A percentile compares a stretch with the other conserved stretches of the same genome.
Evolutionary conservation across 53 echinoderm and acorn worm species (phyloP).

Genomic region (Zoroaster sp.): DNA sequence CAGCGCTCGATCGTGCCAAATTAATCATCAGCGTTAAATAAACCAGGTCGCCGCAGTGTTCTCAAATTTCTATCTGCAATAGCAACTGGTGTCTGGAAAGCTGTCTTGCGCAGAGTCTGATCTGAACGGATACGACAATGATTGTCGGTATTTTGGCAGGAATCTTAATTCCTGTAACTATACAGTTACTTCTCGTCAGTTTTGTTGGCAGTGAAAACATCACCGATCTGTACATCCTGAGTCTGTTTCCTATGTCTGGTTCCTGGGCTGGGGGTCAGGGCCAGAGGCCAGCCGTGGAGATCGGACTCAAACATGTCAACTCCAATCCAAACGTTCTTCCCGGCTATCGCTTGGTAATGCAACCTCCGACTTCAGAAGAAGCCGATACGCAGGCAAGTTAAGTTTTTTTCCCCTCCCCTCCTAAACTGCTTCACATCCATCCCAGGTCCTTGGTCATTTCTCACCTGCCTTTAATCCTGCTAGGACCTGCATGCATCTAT

Average conservation of each 20-base stretch:
- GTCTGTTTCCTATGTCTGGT: slow-evolving; percentile 82
- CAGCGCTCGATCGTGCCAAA: too few species aligned
- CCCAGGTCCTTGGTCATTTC: too few species aligned
- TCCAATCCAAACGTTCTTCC: slow-evolving; percentile 53
- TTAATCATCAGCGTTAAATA: too few species aligned
- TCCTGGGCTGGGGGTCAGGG: slow-evolving; percentile 80
- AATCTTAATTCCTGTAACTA: not conserved
- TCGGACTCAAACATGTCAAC: slow-evolving; percentile 70
- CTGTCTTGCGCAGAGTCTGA: too few species aligned
- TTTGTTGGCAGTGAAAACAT: not conserved
- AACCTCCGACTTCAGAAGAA: slow-evolving; percentile 21
- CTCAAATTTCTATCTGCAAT: too few species aligned
- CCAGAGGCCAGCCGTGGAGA: slow-evolving; percentile 62
- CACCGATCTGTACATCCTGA: slow-evolving; percentile 65
- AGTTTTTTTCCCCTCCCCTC: not conserved
- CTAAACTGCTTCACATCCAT: too few species aligned
- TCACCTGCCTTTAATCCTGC: too few species aligned
- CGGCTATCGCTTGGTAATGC: slow-evolving; percentile 60
- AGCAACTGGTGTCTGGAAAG: too few species aligned
- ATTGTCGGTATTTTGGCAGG: not conserved
- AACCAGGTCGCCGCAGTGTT: too few species aligned
- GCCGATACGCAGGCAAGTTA: slow-evolving; percentile 64
- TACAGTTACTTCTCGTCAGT: too few species aligned
- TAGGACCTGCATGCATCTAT: too few species aligned
- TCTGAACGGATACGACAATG: not conserved